Conservation (phyloP, 2,113 vertebrate genomes). For the Propithecus coquereli region DNA sequence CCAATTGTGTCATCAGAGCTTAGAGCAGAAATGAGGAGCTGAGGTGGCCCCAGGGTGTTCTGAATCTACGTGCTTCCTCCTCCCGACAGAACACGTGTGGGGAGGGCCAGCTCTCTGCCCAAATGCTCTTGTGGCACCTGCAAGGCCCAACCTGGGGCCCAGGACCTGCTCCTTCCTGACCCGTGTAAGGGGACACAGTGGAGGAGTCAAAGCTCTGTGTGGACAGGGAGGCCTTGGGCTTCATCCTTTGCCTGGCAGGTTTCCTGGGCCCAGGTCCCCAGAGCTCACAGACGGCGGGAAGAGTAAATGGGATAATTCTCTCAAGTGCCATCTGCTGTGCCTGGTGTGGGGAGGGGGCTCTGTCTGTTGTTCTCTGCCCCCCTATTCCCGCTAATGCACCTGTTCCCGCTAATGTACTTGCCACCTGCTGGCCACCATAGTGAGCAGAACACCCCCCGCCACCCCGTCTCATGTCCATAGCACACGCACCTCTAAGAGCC, state of each 20-base stretch:
- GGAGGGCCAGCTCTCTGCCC: background rate
- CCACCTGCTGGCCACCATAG: background rate
- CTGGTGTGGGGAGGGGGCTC: background rate
- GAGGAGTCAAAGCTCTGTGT: background rate
- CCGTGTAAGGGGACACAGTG: background rate
- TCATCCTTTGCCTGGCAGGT: background rate
- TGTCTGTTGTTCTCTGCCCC: background rate
- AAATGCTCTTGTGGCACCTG: background rate
- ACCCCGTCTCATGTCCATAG: too few species aligned
- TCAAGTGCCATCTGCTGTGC: too few species aligned
- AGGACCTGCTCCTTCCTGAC: too few species aligned
- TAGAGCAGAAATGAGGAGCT: background rate
- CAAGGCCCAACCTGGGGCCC: accelerated
- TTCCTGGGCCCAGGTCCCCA: background rate
- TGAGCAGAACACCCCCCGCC: too few species aligned
- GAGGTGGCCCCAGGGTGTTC: background rate
- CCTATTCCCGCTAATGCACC: too few species aligned
- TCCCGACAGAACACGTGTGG: background rate
- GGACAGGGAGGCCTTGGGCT: background rate
- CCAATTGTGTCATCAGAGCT: background rate
- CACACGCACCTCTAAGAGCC: background rate
- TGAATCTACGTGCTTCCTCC: background rate
- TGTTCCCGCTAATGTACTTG: too few species aligned
- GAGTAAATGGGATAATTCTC: background rate
- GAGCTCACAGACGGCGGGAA: background rate